Conservation (phyloP, 2,113 vertebrate species). For the Piprites chloris region DNA sequence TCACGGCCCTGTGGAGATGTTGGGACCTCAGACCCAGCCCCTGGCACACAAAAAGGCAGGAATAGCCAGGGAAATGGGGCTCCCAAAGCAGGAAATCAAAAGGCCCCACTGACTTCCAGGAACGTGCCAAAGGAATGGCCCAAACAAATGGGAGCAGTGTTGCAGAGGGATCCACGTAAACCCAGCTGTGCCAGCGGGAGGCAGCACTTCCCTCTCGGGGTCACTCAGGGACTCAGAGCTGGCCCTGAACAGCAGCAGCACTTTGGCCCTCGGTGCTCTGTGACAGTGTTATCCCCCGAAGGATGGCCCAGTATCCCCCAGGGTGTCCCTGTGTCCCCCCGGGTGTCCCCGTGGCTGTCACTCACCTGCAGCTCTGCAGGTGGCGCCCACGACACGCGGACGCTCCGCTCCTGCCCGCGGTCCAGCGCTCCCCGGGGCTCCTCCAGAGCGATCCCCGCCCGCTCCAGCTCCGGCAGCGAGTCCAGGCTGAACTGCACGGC, state of each 20-base stretch:
- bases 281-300: not conserved
- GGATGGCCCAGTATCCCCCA: not conserved
- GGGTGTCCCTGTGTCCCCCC: too few species aligned
- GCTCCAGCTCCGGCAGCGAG: not conserved
- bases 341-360: not conserved
- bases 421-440: not conserved
- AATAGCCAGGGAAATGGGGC: not conserved
- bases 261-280: not conserved
- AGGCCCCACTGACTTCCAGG: not conserved
- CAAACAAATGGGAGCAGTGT: not conserved
- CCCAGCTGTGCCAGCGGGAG: not conserved
- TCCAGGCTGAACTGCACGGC: not conserved
- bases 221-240: not conserved
- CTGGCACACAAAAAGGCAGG: not conserved
- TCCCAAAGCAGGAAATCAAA: not conserved
- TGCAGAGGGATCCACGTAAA: not conserved
- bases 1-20: not conserved
- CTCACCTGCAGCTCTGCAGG: slow-evolving; percentile 74
- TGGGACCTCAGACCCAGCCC: not conserved
- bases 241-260: not conserved
- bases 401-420: slow-evolving; percentile 66
- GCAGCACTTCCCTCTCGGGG: not conserved
- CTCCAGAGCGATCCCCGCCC: not conserved
- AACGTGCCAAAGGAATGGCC: not conserved
- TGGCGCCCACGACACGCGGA: slow-evolving; percentile 85